Evolutionary conservation across 2,888 invertebrate genomes (phyloP), one percentile per base, ranked within the genome.

Genomic region (Hirtodrosophila duncani): DNA sequence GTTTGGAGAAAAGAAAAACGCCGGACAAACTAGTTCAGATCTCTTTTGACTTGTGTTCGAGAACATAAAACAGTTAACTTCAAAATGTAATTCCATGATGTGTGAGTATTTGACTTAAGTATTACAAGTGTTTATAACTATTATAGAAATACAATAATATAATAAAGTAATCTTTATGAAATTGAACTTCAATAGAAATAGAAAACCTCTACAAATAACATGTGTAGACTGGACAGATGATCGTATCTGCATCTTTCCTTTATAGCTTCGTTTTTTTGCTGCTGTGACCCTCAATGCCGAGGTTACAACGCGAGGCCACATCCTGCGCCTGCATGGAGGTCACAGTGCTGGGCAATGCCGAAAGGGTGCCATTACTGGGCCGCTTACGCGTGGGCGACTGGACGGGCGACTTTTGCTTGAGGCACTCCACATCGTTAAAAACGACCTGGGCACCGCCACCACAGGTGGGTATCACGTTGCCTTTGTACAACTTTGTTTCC

Each of bases 401-500:
- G 1, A 89, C 91, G 0, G 95, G 95, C 0, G 94, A 94, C 75
- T 91, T 90, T 82, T 96, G 96, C 63, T 91, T 92, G 5, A 98
- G 85, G 82, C 93, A 92, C 85, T 99, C 99, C 1, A 99, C 94
- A 86, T 98, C 98, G 70, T 95, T 94, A 84, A 99, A 97, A 16
- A 98, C 92, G 0, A 99, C 94, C 82, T 98, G 97, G 0, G 97
- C 95, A 0, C 99, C 99, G 0, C 99, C 99, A 1, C 96, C 94
- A 48, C 93, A 92, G 0, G 99, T 99, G 0, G 96, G 96, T 1
- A 98, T 90, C 2, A 99, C 94, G 84, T 98, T 96, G 8, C 94
- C 98, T 91, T 97, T 99, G 83, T 94, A 96, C 9, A 98, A 84
- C 77, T 94, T 94, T 0, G 98, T 99, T 86, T 97, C 96, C 2